phyloP scores from a whole-genome alignment of 2,113 vertebrate species.

The Leptobrachium leishanense region DNA sequence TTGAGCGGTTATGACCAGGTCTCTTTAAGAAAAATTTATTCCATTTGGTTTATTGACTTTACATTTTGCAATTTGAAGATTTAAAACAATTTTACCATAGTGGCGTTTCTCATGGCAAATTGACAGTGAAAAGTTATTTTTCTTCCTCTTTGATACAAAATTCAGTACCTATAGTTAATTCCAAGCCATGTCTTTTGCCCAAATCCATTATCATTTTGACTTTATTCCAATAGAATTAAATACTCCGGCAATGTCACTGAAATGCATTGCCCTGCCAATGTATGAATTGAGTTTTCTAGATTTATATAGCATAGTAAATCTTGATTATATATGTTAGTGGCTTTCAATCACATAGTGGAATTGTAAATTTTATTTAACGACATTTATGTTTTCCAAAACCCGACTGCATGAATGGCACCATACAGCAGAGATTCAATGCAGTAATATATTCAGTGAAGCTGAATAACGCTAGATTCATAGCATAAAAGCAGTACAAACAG shows the following conservation, averaged over 20 bases:
- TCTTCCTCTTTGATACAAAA: conserved; percentile 11
- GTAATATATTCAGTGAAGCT: no score
- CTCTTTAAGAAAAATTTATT: no score
- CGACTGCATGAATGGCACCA: no score
- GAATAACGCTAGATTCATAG: no score
- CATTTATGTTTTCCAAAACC: no score
- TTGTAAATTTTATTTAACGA: no score
- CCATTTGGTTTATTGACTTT: no score
- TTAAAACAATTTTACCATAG: conserved; percentile 21
- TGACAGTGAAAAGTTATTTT: conserved; percentile 25
- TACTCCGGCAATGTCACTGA: conserved; percentile 10
- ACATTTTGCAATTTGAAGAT: no score
- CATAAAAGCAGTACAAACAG: no score
- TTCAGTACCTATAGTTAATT: conserved; percentile 23
- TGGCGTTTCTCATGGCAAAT: conserved; percentile 23
- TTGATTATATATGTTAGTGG: not conserved
- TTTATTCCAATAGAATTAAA: conserved; percentile 21
- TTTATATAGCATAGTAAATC: not conserved
- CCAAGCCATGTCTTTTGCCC: conserved; percentile 24
- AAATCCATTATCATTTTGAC: conserved; percentile 30
- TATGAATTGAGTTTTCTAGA: conserved; percentile 3
- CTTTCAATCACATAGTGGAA: no score
- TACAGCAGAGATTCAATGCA: no score
- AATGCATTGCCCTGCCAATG: conserved; percentile 1
- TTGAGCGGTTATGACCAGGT: no score